Base-by-base conservation (phyloP, 2,797 vertebrate species). In the Anabacerthia variegaticeps region DNA sequence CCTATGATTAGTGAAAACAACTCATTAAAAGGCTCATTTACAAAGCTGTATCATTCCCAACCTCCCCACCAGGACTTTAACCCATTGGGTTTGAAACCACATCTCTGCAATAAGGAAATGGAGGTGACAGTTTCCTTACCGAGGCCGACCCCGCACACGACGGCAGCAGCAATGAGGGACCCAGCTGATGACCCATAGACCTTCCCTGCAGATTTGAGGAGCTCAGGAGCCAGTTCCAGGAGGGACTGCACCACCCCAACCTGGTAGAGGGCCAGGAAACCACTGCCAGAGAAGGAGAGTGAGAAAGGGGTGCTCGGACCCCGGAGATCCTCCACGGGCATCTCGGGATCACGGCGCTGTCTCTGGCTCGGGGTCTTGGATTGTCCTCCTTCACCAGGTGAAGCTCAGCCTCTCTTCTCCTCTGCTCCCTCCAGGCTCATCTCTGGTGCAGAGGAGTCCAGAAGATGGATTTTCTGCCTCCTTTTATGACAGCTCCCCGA, bases 201-300 rank as follows among this genome's bases (percentile, higher is more conserved):
- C 49, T 96, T 98, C 7, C 98, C 98, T 1, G 99, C 98, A 0
- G 96, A 97, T n/a, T 82, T 96, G 69, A 99, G 91, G 48, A 99
- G 96, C 83, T 98, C 98, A 0, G 99, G 99, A 3, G 98, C 98
- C 89, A 98, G 78, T 30, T 98, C 98, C 49, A 98, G 72, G 22
- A 99, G 94, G 85, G 98, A 98, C n/a, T 99, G 98, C 37, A 98
- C 98, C 2, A 98, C 99, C 19, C 99, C 99, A 0, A 99, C 92
- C 97, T 99, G 99, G 95, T 99, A 99, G 37, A 98, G 98, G 52
- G 97, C 97, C 22, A 99, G 92, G 92, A 99, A 99, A n/a, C 99
- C 99, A 0, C 98, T 99, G 65, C 99, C 99, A 0, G 99, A 99
- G 68, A 99, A 99, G 65, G 99, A 98, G 76, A 98, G 96, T 0